Conservation (phyloP, 2,888 invertebrate species). For the Dorcus parallelipipedus region DNA sequence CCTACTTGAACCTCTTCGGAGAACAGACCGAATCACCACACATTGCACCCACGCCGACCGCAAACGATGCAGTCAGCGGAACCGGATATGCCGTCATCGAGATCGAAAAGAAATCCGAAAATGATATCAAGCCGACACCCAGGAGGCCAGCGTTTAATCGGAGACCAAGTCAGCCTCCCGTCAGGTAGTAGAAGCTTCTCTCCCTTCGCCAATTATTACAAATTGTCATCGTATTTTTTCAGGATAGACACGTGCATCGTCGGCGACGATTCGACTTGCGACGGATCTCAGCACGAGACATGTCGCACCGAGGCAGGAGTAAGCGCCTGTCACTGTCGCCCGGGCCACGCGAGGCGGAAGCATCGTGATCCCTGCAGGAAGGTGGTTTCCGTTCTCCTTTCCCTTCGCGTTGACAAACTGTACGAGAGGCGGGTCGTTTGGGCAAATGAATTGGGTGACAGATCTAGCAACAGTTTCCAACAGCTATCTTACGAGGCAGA, state of each 20-base stretch:
- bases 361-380: constrained; percentile 75
- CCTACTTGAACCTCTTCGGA: constrained; percentile 82
- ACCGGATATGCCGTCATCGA: constrained; percentile 66
- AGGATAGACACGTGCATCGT: constrained; percentile 92
- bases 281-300: constrained; percentile 80
- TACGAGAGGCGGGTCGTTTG: constrained; percentile 78
- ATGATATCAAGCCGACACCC: constrained; percentile 45
- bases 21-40: constrained; percentile 48
- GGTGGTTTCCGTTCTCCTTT: constrained; percentile 74
- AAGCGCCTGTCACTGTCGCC: constrained; percentile 83
- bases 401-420: constrained; percentile 77
- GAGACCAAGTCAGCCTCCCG: constrained; percentile 65
- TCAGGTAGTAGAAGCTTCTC: constrained; percentile 49
- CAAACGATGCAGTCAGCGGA: constrained; percentile 50
- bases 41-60: constrained; percentile 23
- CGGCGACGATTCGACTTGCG: constrained; percentile 88
- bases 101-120: constrained; percentile 48
- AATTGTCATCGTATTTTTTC: constrained; percentile 8
- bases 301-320: constrained; percentile 85
- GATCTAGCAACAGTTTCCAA: constrained; percentile 75
- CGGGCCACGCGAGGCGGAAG: constrained; percentile 68
- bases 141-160: constrained; percentile 58
- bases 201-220: neutral
- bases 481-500: constrained; percentile 81
- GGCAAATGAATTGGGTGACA: constrained; percentile 71